phyloP scores from a whole-genome alignment of 2,797 vertebrate genomes.

The Threskiornis aethiopicus region DNA sequence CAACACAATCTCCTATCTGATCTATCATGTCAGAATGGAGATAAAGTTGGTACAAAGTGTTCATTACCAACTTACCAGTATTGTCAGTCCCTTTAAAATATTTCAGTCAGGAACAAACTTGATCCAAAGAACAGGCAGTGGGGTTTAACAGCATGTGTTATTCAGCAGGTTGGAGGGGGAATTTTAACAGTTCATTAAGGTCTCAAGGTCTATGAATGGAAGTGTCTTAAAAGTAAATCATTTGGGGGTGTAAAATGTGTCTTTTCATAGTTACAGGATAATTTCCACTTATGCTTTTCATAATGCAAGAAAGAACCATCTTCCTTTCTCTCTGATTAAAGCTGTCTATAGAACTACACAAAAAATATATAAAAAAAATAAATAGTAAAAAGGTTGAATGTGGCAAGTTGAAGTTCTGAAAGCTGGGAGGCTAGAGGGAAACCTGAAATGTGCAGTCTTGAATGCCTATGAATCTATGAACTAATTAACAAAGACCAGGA shows the following conservation, averaged over 20 bases:
- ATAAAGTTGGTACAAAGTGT: not conserved
- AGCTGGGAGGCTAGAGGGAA: not conserved
- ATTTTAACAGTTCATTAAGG: not conserved
- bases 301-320: not conserved
- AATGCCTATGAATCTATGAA: not conserved
- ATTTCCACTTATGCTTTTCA: not conserved
- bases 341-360: not conserved
- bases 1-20: not conserved
- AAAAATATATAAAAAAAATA: not conserved
- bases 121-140: not conserved
- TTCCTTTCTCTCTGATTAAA: not conserved
- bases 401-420: not conserved
- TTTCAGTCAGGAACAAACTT: not conserved
- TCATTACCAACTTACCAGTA: not conserved
- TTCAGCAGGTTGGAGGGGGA: not conserved
- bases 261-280: not conserved
- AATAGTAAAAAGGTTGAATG: not conserved
- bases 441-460: not conserved
- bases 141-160: not conserved
- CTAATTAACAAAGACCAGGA: constrained; percentile 32
- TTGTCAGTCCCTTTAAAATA: not conserved
- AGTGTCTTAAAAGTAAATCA: not conserved
- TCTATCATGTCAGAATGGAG: not conserved
- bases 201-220: not conserved
- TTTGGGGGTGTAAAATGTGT: not conserved